Conservation (phyloP, 1,140 invertebrate species). For the Conopomorpha cramerella region DNA sequence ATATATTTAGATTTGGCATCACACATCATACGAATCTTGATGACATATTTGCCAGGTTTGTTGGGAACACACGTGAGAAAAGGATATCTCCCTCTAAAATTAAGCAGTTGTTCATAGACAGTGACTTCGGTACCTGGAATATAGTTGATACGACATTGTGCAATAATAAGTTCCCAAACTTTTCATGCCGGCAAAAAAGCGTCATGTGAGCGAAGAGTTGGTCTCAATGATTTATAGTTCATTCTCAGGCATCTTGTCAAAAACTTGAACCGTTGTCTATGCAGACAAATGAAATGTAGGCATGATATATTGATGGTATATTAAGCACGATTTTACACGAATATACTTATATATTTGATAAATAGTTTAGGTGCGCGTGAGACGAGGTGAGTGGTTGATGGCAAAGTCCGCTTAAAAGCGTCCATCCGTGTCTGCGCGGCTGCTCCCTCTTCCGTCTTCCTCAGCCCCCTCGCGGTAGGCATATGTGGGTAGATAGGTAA, state of each 20-base stretch:
- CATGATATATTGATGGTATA: no score
- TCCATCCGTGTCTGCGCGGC: no score
- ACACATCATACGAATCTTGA: slow-evolving; percentile 22
- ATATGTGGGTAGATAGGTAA: no score
- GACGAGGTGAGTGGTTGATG: no score
- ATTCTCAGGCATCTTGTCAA: slow-evolving; percentile 7
- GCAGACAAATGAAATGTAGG: no score
- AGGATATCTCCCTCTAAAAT: slow-evolving; percentile 16
- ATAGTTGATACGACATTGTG: slow-evolving; percentile 1
- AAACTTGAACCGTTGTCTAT: slow-evolving; percentile 9
- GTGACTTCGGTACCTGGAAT: slow-evolving; percentile 6
- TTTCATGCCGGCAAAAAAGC: slow-evolving; percentile 7
- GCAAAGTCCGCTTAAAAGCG: no score
- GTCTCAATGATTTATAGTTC: no score
- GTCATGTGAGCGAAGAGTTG: slow-evolving; percentile 6
- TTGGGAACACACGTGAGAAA: slow-evolving; percentile 12
- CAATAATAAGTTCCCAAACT: slow-evolving; percentile 9
- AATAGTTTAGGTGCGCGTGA: no score
- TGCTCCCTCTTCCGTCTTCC: no score
- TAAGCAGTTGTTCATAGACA: slow-evolving; percentile 9
- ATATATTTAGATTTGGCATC: slow-evolving; percentile 26
- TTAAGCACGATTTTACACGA: no score
- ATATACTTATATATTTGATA: no score
- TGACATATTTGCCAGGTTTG: slow-evolving; percentile 25
- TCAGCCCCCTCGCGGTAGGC: no score